Base-by-base conservation (phyloP, 2,797 vertebrate species). In the Propithecus deckenii region DNA sequence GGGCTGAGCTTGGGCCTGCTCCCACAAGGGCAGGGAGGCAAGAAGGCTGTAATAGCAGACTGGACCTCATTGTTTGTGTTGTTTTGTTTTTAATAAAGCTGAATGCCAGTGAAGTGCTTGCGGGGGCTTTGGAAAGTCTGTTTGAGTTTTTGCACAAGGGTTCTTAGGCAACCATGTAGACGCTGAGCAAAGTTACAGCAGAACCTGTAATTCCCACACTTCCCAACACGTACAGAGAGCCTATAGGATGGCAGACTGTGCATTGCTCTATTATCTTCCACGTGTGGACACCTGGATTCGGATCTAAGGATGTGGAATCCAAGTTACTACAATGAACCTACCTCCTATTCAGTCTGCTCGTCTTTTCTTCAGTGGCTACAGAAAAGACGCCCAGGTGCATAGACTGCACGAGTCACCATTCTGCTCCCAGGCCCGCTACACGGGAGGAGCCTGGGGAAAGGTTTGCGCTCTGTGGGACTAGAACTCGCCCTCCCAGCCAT, bases 311-410 rank as follows among this genome's bases (percentile, higher is more conserved):
- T 2, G 2, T 0, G 12, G 32, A 8, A 12, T 50, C 86, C 48
- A 2, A 46, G 48, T 38, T 2, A 22, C 7, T 15, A 2, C 0
- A 5, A 1, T 50, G 0, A 38, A 25, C 32, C 10, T 14, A 23
- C 4, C 8, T 28, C 38, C 17, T 17, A 0, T 7, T 4, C 3
- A 0, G 35, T 43, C 57, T 14, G 61, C 59, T 43, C 25, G 1
- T 11, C 55, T 3, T 23, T 59, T 5, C 52, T 67, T n/a, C 75
- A 2, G 0, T 2, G 20, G 23, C 63, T 32, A 2, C 13, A 1
- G 5, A 8, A 1, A 5, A 13, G n/a, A n/a, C 0, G 0, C 9
- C 4, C 0, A 1, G 41, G n/a, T 7, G 25, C 22, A 2, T 2
- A 48, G 71, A 7, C 4, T 0, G 0, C 0, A 0, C 17, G 0